Base-by-base conservation (phyloP, 1,140 invertebrate genomes). In the Gryon sp. region DNA sequence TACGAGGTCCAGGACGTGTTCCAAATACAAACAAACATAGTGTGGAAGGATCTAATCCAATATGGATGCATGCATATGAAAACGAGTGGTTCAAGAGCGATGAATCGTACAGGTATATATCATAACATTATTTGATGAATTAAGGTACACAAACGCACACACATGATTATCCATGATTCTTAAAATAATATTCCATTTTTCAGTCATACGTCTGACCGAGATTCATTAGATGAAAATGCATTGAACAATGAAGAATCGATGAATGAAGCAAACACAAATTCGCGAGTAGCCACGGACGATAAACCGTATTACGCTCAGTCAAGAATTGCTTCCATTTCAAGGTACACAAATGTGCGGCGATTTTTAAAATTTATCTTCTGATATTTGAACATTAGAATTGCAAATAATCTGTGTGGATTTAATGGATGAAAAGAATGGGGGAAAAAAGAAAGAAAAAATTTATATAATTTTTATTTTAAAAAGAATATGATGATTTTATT, bases 1-100 rank as follows among this genome's bases (percentile, higher is more conserved):
- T 94, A 12, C 89, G 93, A 59, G 92, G 90, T 77, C 90, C 92
- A 9, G 92, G 92, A 22, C 89, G 94, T 74, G 95, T 98, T 2
- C 97, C 97, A 1, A 98, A 98, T 82, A 98, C 97, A 1, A 98
- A 98, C 86, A 96, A 96, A 83, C 96, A 98, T 84, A 97, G 95
- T 79, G 93, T 95, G 3, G 96, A 97, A 87, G 97, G 96, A 22
- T 97, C 95, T 5, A 98, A 98, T 90, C 96, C 97, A 0, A 97
- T 98, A 78, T 98, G 96, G 96, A 92, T 98, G 86, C 95, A 96
- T 80, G 95, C 95, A 4, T 97, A 97, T 82, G 95, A 97, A 87
- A 97, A 97, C 85, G 95, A 96, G 83, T 98, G 96, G 96, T 97
- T 95, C 83, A 97, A 97, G 88, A 93, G 93, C 62, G 94, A 95